These are phyloP conservation scores for Martes martes DNA, from an alignment of 2,113 vertebrate species.

Conservation along the genomic window DNA sequence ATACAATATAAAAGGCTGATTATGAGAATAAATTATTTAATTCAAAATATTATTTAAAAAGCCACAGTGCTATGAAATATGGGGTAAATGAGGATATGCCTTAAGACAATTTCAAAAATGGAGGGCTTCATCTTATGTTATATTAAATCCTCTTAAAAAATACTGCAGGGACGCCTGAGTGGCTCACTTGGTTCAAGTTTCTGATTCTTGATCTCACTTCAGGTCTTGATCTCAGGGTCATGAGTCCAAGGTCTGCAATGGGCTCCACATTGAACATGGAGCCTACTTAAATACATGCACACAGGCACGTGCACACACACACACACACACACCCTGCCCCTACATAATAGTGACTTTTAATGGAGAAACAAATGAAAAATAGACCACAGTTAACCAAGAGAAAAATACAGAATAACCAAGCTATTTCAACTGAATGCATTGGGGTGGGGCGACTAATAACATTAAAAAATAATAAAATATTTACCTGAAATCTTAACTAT, in stretches of 20 bases:
- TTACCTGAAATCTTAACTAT: not conserved
- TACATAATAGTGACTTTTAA: not conserved
- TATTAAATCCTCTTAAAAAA: not conserved
- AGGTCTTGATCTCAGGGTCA: not conserved
- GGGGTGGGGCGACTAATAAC: not conserved
- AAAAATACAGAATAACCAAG: not conserved
- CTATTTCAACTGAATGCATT: not conserved
- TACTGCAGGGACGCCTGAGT: not conserved
- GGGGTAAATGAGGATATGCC: not conserved
- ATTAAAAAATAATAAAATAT: not conserved
- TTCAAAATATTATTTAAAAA: not conserved
- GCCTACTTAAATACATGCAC: not conserved
- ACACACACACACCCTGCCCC: not conserved
- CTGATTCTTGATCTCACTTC: not conserved
- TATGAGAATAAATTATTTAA: not conserved
- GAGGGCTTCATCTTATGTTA: not conserved
- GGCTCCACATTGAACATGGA: not conserved
- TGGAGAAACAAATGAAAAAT: not conserved
- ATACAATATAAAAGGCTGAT: not conserved
- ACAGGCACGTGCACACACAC: too few relatives aligned
- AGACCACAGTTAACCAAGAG: not conserved
- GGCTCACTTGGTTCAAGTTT: not conserved
- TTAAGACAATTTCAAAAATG: not conserved
- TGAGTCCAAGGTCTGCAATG: not conserved
- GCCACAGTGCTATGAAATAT: not conserved